These are phyloP conservation scores for Brachionus manjavacas DNA, from an alignment of 1,140 invertebrate genomes.

Conservation along the genomic window DNA sequence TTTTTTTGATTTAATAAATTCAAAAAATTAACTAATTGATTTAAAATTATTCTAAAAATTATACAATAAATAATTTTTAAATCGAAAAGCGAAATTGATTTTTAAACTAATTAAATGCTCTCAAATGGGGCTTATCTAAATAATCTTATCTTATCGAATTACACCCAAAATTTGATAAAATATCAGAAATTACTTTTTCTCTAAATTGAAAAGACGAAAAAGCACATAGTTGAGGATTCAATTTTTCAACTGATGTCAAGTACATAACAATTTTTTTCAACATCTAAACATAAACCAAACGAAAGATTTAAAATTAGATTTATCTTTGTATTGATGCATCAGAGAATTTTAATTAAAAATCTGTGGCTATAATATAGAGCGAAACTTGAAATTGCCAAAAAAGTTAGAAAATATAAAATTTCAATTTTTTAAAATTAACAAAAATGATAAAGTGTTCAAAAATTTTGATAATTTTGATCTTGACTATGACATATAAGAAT, in stretches of 20 bases:
- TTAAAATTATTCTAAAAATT: not conserved
- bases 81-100: not conserved
- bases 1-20: not conserved
- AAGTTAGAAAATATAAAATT: constrained; percentile 2
- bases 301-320: not conserved
- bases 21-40: not conserved
- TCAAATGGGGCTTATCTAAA: not conserved
- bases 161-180: not conserved
- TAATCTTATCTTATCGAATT: not conserved
- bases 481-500: not conserved
- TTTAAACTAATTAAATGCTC: not conserved
- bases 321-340: not conserved
- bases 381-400: not conserved
- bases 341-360: not conserved
- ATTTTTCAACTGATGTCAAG: not conserved
- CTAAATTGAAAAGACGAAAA: not conserved
- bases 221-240: not conserved
- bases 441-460: not conserved
- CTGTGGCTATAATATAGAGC: not conserved
- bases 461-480: not conserved
- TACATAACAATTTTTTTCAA: not conserved
- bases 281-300: not conserved
- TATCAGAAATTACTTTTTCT: not conserved
- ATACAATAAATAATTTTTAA: not conserved
- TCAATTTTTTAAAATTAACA: not conserved